Conservation (phyloP, 2,113 vertebrate species). For the Strix uralensis region DNA sequence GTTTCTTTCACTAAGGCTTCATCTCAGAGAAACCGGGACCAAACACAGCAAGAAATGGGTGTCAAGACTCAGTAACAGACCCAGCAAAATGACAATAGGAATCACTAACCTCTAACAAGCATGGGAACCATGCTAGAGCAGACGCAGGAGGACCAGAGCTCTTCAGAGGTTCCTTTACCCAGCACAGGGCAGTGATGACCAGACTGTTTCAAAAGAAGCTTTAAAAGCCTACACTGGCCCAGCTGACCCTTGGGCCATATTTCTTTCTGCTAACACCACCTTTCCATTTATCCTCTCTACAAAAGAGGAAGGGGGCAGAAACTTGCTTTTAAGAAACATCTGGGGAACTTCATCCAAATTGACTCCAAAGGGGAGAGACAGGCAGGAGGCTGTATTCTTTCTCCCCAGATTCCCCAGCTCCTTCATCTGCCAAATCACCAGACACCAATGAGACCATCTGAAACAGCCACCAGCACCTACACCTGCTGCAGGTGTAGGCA, state of each 20-base stretch:
- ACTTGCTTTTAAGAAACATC: not conserved
- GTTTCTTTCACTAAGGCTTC: not conserved
- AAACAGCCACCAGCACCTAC: not conserved
- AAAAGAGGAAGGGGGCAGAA: not conserved
- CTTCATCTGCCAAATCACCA: not conserved
- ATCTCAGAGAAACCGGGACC: not conserved
- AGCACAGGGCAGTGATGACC: not conserved
- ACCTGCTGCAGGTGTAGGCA: too few relatives aligned
- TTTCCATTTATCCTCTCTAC: not conserved
- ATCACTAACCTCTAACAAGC: not conserved
- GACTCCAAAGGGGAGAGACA: not conserved
- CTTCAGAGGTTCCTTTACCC: not conserved
- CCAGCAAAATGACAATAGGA: not conserved
- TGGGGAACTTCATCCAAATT: not conserved
- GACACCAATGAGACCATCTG: not conserved
- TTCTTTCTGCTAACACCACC: not conserved
- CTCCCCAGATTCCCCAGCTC: not conserved
- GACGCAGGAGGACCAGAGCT: not conserved
- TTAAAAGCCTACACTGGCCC: not conserved
- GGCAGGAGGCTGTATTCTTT: not conserved
- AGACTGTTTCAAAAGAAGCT: not conserved
- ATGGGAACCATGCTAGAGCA: not conserved
- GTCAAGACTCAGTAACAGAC: not conserved
- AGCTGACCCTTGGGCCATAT: not conserved
- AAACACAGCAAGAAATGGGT: not conserved